A percentile compares a stretch with the other conserved stretches of the same genome.
Evolutionary conservation across 2,888 invertebrate genomes (phyloP).

Genomic region (Serrognathus titanus): DNA sequence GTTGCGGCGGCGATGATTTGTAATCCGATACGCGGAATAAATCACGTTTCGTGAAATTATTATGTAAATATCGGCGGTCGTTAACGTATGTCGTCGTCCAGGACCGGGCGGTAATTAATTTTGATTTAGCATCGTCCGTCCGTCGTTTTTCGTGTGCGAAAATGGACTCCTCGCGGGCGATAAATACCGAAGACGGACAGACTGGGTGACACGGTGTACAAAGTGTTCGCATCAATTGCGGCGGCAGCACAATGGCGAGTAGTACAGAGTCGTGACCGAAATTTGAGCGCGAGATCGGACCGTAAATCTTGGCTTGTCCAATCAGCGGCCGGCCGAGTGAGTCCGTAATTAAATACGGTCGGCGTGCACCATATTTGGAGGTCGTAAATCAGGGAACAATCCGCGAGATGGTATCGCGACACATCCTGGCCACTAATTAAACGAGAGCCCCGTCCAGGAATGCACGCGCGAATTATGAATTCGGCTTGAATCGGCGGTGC

Average conservation of each 20-base stretch:
- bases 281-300: constrained; percentile 19
- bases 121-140: constrained; percentile 4
- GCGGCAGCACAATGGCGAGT: constrained; percentile 19
- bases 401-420: constrained; percentile 31
- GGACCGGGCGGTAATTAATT: constrained; percentile 1
- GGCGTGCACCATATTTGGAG: constrained; percentile 22
- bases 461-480: constrained; percentile 15
- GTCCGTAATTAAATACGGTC: constrained; percentile 21
- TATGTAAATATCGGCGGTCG: neutral
- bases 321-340: constrained; percentile 19
- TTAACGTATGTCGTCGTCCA: neutral
- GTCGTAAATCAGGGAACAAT: constrained; percentile 25
- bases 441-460: constrained; percentile 11
- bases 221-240: constrained; percentile 22
- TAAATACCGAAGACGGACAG: constrained; percentile 20
- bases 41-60: constrained; percentile 9
- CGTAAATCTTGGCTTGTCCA: constrained; percentile 21
- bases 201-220: constrained; percentile 20
- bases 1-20: constrained; percentile 9
- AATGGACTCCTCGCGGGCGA: neutral
- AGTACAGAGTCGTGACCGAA: constrained; percentile 20
- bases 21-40: constrained; percentile 11
- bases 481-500: constrained; percentile 1
- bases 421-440: constrained; percentile 21
- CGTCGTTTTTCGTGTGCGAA: too few relatives aligned